Evolutionary conservation across 2,797 vertebrate species (phyloP), one percentile per base, ranked within the genome.

Genomic region (Meda fulgida): DNA sequence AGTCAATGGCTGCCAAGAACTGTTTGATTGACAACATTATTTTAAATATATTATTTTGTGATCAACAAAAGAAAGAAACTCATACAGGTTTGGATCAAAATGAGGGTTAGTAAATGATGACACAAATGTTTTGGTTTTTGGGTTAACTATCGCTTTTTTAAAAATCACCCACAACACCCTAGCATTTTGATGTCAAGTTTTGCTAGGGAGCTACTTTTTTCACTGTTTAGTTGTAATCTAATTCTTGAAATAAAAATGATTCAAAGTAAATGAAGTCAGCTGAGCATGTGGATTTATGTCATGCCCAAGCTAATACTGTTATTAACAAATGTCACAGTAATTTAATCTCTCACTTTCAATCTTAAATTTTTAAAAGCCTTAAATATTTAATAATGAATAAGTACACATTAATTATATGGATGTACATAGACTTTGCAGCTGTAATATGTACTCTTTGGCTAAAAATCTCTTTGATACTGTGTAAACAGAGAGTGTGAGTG

Each of bases 401-500:
- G 73, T 55, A 71, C 75, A 84, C 73, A 84, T 78, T 58, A 23
- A 84, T 77, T 71, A 78, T 69, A 55, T 38, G 31, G 53, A 13
- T 70, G 38, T 84, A 58, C 63, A 84, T 36, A 75, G 46, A 76
- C 81, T 76, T 51, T 55, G 34, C 31, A 14, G 34, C n/a, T 69
- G 18, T 36, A 63, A 78, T 69, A 36, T 70, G 21, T 46, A 9
- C 34, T 71, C 65, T 10, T 38, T 23, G 63, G 48, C 51, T 8
- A 23, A 73, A 34, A 81, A 77, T 46, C 34, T 60, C 80, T 80
- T 75, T 84, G 48, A 84, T 87, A 75, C 72, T 51, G 36, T 72
- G 53, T 71, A 71, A 86, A 80, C 53, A 60, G 72, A 73, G 80
- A 63, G 60, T 60, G 7, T 85, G 55, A 82, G 80, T 71, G 13